phyloP scores from a whole-genome alignment of 2,888 invertebrate species.

The Trilocha varians region DNA sequence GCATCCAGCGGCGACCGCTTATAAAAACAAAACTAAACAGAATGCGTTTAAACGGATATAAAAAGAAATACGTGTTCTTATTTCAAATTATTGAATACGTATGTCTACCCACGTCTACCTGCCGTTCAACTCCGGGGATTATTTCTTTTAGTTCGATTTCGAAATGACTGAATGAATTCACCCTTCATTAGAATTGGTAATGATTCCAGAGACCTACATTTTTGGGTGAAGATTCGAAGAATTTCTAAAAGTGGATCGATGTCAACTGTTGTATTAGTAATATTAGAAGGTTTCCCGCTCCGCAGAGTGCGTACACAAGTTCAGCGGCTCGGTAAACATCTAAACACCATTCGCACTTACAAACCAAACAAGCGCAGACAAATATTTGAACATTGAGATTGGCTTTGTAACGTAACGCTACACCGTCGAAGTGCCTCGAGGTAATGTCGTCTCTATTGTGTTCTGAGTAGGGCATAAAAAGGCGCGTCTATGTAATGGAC shows the following conservation, averaged over 20 bases:
- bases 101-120: conserved; percentile 68
- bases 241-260: conserved; percentile 36
- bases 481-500: conserved; percentile 13
- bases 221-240: conserved; percentile 8
- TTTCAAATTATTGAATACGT: conserved; percentile 71
- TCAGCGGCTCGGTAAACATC: conserved; percentile 64
- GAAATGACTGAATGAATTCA: conserved; percentile 46
- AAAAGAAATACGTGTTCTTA: conserved; percentile 70
- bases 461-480: conserved; percentile 32
- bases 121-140: conserved; percentile 33
- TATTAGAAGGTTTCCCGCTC: conserved; percentile 42
- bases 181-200: conserved; percentile 31
- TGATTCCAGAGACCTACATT: conserved; percentile 14
- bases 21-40: conserved; percentile 72
- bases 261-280: conserved; percentile 58
- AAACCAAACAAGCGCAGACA: conserved; percentile 65
- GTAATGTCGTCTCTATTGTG: conserved; percentile 39
- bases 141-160: conserved; percentile 52
- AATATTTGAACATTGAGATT: conserved; percentile 65
- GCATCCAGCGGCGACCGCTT: conserved; percentile 53
- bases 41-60: conserved; percentile 71
- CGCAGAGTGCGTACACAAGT: conserved; percentile 48
- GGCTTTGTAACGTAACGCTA: conserved; percentile 43
- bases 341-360: conserved; percentile 72
- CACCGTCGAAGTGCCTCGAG: conserved; percentile 26